Conservation (phyloP, 2,888 invertebrate genomes). For the Pharmacophagus antenor region DNA sequence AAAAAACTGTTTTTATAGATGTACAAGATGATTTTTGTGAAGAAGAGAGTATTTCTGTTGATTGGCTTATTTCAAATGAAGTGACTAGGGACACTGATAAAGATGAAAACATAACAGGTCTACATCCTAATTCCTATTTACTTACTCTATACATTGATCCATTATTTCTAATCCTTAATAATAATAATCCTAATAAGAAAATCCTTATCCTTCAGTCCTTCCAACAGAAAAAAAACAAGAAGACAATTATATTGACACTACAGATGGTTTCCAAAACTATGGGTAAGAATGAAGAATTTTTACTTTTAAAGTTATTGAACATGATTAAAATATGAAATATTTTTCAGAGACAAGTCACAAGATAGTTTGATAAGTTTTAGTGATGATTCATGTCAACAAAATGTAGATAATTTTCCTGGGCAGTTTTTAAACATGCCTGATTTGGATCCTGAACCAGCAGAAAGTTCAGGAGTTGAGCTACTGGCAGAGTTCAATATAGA, state of each 20-base stretch:
- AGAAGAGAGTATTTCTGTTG: conserved; percentile 61
- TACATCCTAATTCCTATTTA: conserved; percentile 31
- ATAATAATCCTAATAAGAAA: conserved; percentile 33
- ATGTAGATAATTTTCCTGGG: conserved; percentile 52
- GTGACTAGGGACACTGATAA: conserved; percentile 35
- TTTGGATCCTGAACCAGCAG: conserved; percentile 52
- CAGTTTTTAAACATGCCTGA: conserved; percentile 71
- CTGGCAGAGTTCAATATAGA: conserved; percentile 67
- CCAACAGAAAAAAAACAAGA: conserved; percentile 34
- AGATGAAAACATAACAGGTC: conserved; percentile 50
- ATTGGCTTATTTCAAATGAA: conserved; percentile 54
- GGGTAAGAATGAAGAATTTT: conserved; percentile 34
- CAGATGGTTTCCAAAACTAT: conserved; percentile 28
- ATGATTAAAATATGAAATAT: conserved; percentile 4
- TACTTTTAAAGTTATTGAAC: neutral
- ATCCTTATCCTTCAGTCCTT: conserved; percentile 34
- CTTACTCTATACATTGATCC: conserved; percentile 24
- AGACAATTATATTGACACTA: conserved; percentile 28
- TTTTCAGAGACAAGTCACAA: conserved; percentile 50
- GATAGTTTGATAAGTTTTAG: conserved; percentile 54
- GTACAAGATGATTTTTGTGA: conserved; percentile 59
- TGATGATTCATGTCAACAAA: conserved; percentile 53
- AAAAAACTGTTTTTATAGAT: conserved; percentile 39
- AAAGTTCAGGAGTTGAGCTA: conserved; percentile 55
- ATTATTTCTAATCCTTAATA: conserved; percentile 31